Percentiles rank a stretch among this genome's conserved stretches.
phyloP scores from a whole-genome alignment of 2,113 vertebrate genomes.

The Odontophorus gujanensis region DNA sequence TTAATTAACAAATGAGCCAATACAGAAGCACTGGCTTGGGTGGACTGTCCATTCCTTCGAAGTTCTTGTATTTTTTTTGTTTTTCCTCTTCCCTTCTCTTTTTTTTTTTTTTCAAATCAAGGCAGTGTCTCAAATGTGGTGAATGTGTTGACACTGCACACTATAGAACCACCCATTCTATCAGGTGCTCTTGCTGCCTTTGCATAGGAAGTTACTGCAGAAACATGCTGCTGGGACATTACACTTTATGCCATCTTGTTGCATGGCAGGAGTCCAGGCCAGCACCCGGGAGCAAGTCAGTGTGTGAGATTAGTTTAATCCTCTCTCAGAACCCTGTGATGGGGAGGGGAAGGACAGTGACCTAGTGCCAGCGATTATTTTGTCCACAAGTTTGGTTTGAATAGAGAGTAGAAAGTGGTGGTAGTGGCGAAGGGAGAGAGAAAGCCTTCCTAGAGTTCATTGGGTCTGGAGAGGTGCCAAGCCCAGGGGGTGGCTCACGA shows the following conservation, averaged over 20 bases:
- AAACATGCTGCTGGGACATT: constrained; percentile 52
- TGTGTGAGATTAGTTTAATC: constrained; percentile 77
- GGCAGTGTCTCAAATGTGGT: not conserved
- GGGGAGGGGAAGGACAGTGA: constrained; percentile 44
- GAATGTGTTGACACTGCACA: constrained; percentile 38
- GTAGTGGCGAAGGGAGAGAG: not conserved
- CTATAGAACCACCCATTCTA: not conserved
- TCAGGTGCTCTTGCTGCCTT: not conserved
- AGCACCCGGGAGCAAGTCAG: constrained; percentile 63
- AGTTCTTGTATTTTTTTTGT: fast-evolving
- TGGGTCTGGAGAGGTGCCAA: constrained; percentile 63
- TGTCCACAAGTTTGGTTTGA: constrained; percentile 69
- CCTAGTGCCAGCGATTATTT: constrained; percentile 72
- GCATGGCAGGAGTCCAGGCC: constrained; percentile 65
- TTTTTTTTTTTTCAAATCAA: not conserved
- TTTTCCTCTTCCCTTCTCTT: not conserved
- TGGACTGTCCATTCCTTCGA: not conserved
- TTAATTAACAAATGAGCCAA: constrained; percentile 69
- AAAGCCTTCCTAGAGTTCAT: constrained; percentile 48
- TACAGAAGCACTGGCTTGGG: constrained; percentile 28
- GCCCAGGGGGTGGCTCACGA: constrained; percentile 9
- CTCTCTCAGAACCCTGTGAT: constrained; percentile 58
- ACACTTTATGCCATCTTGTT: constrained; percentile 21
- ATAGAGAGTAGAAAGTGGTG: constrained; percentile 55
- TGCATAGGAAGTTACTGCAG: constrained; percentile 62